phyloP scores from a whole-genome alignment of 2,113 vertebrate genomes.

The Chinchilla lanigera region DNA sequence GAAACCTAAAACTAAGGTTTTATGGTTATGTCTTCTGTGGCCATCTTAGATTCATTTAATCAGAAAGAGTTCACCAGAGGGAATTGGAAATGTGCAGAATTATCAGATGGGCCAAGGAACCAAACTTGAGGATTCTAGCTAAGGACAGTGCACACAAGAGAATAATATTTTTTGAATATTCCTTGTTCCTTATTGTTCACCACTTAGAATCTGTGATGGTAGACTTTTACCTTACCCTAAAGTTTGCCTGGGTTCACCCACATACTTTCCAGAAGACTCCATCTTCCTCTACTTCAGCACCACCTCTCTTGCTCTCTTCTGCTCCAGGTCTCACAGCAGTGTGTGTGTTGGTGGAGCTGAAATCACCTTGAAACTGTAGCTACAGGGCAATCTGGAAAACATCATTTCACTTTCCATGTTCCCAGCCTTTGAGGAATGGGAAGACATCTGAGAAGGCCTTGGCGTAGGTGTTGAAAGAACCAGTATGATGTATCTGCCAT shows the following conservation, averaged over 20 bases:
- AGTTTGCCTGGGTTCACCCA: background rate
- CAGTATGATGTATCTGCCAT: background rate
- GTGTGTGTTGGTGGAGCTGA: background rate
- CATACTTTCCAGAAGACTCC: background rate
- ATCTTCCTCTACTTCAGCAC: background rate
- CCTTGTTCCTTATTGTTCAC: background rate
- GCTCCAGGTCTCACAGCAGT: background rate
- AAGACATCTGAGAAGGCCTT: background rate
- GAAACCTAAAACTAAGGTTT: background rate
- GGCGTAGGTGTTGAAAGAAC: slow-evolving; percentile 6
- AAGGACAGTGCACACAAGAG: background rate
- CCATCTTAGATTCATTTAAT: background rate
- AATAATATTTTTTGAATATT: background rate
- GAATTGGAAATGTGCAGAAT: background rate
- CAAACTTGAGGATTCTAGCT: background rate
- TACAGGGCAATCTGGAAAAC: slow-evolving; percentile 8
- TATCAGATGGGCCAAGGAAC: background rate
- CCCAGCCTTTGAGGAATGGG: background rate
- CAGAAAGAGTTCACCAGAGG: background rate
- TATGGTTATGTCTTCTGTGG: background rate
- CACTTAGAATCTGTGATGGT: background rate
- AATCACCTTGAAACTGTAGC: background rate
- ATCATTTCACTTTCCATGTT: background rate
- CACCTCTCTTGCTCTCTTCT: background rate
- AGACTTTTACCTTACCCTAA: background rate